Percentiles rank a stretch among this genome's conserved stretches.
These are phyloP conservation scores for Rhineura floridana DNA, from an alignment of 2,113 vertebrate species.

Conservation along the genomic window DNA sequence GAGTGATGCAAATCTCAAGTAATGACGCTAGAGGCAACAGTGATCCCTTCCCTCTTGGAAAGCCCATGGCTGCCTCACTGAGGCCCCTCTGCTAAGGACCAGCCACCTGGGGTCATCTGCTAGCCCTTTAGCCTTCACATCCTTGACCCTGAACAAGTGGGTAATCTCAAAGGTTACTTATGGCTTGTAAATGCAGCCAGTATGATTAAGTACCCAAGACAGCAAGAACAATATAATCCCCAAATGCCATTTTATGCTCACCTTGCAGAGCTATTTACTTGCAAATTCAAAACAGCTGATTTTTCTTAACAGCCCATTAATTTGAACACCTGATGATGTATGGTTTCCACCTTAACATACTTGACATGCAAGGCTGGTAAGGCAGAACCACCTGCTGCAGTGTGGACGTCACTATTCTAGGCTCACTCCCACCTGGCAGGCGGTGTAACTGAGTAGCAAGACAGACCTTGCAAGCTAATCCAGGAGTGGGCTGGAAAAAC, in stretches of 20 bases:
- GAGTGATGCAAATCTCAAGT: not conserved
- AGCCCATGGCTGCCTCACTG: not conserved
- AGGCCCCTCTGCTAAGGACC: not conserved
- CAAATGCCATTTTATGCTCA: not conserved
- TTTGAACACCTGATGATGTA: not conserved
- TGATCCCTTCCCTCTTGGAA: not conserved
- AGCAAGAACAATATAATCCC: not conserved
- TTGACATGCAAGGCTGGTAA: no score
- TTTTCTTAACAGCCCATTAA: not conserved
- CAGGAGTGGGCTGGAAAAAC: not conserved
- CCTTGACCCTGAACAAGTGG: not conserved
- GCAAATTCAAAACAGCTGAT: not conserved
- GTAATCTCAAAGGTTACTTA: not conserved
- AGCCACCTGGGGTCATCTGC: no score
- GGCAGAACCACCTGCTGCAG: not conserved
- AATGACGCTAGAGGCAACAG: no score
- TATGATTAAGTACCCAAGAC: not conserved
- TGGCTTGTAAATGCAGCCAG: not conserved
- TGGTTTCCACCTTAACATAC: not conserved
- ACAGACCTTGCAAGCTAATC: constrained; percentile 1
- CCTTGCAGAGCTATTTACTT: not conserved
- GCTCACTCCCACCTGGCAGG: not conserved
- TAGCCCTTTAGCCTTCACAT: not conserved
- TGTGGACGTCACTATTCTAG: not conserved
- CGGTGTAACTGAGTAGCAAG: accelerated